A percentile compares a stretch with the other conserved stretches of the same genome.
phyloP scores from a whole-genome alignment of 2,797 vertebrate genomes.

The Melanotaenia nigrans region DNA sequence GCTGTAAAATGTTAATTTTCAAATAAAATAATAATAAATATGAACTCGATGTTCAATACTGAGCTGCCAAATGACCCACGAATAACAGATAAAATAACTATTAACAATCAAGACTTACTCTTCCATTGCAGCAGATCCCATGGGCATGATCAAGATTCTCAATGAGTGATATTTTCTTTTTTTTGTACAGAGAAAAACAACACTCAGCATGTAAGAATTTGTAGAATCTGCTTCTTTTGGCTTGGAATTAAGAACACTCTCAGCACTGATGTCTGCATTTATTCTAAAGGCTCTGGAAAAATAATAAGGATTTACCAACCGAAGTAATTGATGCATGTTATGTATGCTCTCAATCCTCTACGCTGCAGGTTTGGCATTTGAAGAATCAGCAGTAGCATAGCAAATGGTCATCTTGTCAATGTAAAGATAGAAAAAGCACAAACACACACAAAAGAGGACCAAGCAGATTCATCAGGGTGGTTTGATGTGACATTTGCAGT shows the following conservation, averaged over 20 bases:
- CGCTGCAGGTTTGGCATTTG: conserved; percentile 47
- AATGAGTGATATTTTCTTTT: conserved; percentile 1
- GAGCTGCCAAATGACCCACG: conserved; percentile 17
- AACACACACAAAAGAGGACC: neutral
- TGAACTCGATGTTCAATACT: conserved; percentile 23
- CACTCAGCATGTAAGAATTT: conserved; percentile 13
- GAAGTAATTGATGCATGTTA: conserved; percentile 51
- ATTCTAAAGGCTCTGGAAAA: conserved; percentile 28
- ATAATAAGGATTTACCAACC: conserved; percentile 24
- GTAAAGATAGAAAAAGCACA: neutral
- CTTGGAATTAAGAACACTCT: conserved; percentile 15
- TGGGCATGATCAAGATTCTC: conserved; percentile 17
- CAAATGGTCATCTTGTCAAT: conserved; percentile 30
- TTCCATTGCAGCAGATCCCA: conserved; percentile 11
- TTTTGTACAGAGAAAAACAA: conserved; percentile 5
- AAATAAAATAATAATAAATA: conserved; percentile 17
- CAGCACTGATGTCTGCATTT: conserved; percentile 11
- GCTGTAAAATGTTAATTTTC: conserved; percentile 34
- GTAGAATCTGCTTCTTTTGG: conserved; percentile 13
- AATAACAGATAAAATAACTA: conserved; percentile 33
- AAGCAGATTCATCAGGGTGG: conserved; percentile 16
- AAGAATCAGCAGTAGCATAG: conserved; percentile 32
- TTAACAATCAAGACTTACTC: conserved; percentile 19
- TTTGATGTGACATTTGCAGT: conserved; percentile 32
- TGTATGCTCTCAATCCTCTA: conserved; percentile 52